Evolutionary conservation across 1,140 invertebrate species (phyloP).

Genomic region (Megalonaias nervosa): DNA sequence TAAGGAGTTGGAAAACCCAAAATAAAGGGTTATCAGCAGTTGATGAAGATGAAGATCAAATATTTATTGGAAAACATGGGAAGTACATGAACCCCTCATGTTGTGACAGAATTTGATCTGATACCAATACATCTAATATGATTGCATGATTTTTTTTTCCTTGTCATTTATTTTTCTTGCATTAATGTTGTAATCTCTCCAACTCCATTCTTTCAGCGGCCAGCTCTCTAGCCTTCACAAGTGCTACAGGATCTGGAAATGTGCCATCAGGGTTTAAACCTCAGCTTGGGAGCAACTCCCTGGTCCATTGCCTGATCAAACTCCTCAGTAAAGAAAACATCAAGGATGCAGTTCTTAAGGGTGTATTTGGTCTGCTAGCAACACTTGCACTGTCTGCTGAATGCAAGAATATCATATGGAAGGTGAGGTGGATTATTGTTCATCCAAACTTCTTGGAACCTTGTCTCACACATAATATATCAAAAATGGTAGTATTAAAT

Average conservation of each 20-base stretch:
- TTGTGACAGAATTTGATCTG: no score
- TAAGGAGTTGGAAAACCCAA: no score
- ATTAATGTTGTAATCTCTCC: not conserved
- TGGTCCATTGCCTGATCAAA: conserved; percentile 62
- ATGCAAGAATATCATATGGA: conserved; percentile 67
- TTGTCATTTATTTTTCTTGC: not conserved
- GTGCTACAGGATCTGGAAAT: conserved; percentile 2
- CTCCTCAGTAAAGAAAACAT: conserved; percentile 48
- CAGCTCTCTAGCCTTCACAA: conserved; percentile 58
- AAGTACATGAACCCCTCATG: no score
- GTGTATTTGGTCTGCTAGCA: conserved; percentile 54
- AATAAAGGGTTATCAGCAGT: no score
- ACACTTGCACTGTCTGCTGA: conserved; percentile 61
- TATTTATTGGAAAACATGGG: no score
- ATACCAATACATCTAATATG: no score
- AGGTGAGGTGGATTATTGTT: conserved; percentile 46
- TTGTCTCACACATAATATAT: not conserved
- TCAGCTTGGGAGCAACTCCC: conserved; percentile 53
- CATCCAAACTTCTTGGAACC: not conserved
- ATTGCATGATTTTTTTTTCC: no score
- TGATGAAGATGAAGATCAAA: no score
- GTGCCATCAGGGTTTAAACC: conserved; percentile 14
- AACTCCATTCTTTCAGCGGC: conserved; percentile 46
- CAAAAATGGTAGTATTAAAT: not conserved
- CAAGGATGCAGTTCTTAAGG: conserved; percentile 41